Base-by-base conservation (phyloP, 2,113 vertebrate genomes). In the Marcusenius ussheri region DNA sequence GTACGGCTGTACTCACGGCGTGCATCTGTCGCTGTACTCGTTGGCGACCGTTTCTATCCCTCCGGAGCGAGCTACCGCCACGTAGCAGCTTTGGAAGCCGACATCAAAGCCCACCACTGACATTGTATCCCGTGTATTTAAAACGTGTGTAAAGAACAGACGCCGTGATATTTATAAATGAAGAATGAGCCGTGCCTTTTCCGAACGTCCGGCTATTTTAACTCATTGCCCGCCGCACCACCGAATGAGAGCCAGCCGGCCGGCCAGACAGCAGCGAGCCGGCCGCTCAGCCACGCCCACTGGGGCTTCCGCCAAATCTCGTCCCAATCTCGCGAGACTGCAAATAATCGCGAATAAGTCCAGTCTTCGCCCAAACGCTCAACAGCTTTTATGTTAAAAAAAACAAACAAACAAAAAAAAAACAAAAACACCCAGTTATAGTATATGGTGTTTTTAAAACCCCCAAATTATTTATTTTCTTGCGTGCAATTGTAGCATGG, bases 41-140 rank as follows among this genome's bases (percentile, higher is more conserved):
- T 99, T 99, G 39, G 98, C 98, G 91, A 98, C 94, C 0, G 98
- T 99, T 95, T 99, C 98, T 91, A 99, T 99, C 84, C 98, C 98
- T 89, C 98, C 98, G 89, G 98, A 97, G 91, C 98, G 96, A 58
- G 98, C 98, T 93, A 99, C 98, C 0, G 98, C 98, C 90, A 99
- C 97, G 92, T 99, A 99, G 94, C 98, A 99, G 96, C 96, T 98
- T 95, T 98, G 95, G 92, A 97, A 99, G 10, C 98, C 98, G 91
- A 99, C 93, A 91, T 99, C 98, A 94, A 99, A 97, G 66, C 98
- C 98, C 89, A 99, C 97, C 89, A 99, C 98, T 89, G 98, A 99
- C 98, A 99, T 99, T 92, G 95, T 96, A 24, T 49, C 88, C 91
- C 74, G 19, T 31, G 51, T 58, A 42, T 66, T 66, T 31, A 53